phyloP scores from a whole-genome alignment of 2,888 invertebrate species.

The Anthophora plumipes region DNA sequence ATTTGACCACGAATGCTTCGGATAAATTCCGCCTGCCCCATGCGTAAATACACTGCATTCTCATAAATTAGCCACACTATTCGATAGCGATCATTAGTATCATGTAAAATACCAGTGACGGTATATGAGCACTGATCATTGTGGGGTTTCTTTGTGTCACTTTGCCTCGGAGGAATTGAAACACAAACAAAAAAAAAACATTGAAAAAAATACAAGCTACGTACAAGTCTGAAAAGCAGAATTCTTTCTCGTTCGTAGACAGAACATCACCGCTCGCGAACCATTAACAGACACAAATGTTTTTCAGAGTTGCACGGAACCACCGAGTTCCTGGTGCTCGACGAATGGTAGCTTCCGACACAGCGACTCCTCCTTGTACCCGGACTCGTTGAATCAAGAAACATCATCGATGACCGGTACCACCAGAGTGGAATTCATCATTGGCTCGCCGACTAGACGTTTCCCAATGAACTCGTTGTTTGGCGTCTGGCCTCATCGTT shows the following conservation, averaged over 20 bases:
- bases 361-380: slow-evolving; percentile 83
- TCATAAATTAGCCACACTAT: slow-evolving; percentile 15
- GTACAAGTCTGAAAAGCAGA: slow-evolving; percentile 20
- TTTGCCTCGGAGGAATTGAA: slow-evolving; percentile 37
- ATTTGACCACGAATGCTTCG: not conserved
- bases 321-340: slow-evolving; percentile 82
- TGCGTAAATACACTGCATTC: not conserved
- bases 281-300: slow-evolving; percentile 9
- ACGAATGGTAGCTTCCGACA: slow-evolving; percentile 77
- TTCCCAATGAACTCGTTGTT: slow-evolving; percentile 83
- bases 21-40: not conserved
- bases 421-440: slow-evolving; percentile 86
- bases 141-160: slow-evolving; percentile 39
- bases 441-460: slow-evolving; percentile 81
- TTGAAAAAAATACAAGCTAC: slow-evolving; percentile 32
- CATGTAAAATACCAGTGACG: slow-evolving; percentile 17
- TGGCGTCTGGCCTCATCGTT: slow-evolving; percentile 81
- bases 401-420: slow-evolving; percentile 83
- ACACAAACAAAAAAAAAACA: not conserved
- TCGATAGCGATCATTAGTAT: slow-evolving; percentile 35
- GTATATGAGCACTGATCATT: slow-evolving; percentile 53
- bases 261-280: not conserved
- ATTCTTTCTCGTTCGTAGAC: not conserved
- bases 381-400: slow-evolving; percentile 86
- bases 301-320: slow-evolving; percentile 79